Base-by-base conservation (phyloP, 2,888 invertebrate species). In the Acanthococcus lagerstroemiae region DNA sequence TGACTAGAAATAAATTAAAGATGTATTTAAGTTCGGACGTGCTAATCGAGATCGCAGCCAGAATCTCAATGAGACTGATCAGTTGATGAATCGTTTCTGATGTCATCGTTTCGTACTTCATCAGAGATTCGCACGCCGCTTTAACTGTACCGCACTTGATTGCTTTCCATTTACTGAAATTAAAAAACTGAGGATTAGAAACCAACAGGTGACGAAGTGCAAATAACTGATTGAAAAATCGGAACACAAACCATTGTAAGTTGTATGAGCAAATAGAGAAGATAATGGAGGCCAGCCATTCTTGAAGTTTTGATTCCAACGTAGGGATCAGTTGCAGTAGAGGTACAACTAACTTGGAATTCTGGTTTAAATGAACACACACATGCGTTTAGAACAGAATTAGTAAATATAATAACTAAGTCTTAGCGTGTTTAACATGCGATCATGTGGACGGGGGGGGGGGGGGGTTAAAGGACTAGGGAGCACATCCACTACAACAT, bases 21-120 rank as follows among this genome's bases (percentile, higher is more conserved):
- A 83, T 75, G 68, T 79, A 76, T 72, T 82, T 83, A n/a, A 83
- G 75, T 72, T 83, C 83, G 52, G 75, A 75, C 1, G 82, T 78
- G 26, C 78, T 78, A 67, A 83, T 80, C 67, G 82, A 83, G 68
- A 81, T 76, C 66, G 80, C 79, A 15, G 81, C 81, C 7, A 83
- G 74, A 66, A 77, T 77, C 73, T 83, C 82, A 52, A 83, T 74
- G 26, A 83, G 72, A 71, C 78, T 78, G 45, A 83, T 78, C 55
- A 83, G 73, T 72, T 80, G 78, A 68, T 78, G 78, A 70, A 76
- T 74, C 66, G 81, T 79, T 57, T 74, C 74, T 44, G 75, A 74
- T 48, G 77, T 73, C 4, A 82, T 73, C 55, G 75, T 75, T 21
- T 74, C 74, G 69, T 77, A 76, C 60, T 76, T 73, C 45, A 74